phyloP scores from a whole-genome alignment of 2,113 vertebrate genomes.

The Probosciger aterrimus region DNA sequence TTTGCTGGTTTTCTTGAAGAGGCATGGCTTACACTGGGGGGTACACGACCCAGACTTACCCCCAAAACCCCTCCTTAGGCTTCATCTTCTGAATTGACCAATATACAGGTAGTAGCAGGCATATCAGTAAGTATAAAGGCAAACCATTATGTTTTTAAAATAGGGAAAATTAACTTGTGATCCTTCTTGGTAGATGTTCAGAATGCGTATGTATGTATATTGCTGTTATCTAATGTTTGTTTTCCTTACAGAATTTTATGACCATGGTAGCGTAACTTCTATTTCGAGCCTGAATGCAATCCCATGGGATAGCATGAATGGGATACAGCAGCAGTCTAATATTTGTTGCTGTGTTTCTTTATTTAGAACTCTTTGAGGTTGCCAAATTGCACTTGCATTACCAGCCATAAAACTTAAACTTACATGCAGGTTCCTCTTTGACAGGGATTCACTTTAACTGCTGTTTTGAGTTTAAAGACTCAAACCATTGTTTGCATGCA shows the following conservation, averaged over 20 bases:
- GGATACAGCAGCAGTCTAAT: not conserved
- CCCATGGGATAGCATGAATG: not conserved
- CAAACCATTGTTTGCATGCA: rapidly evolving
- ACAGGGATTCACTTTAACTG: not conserved
- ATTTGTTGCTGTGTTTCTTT: not conserved
- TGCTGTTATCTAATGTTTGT: not conserved
- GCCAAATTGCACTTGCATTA: not conserved
- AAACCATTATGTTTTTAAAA: not conserved
- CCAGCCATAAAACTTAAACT: not conserved
- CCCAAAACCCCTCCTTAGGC: not conserved
- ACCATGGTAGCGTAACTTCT: not conserved
- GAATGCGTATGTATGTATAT: not conserved
- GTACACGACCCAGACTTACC: not conserved
- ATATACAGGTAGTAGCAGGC: not conserved
- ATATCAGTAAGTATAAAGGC: not conserved
- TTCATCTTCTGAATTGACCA: not conserved
- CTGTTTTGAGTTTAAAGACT: not conserved
- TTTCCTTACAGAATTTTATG: not conserved
- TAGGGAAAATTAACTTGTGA: not conserved
- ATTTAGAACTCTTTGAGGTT: not conserved
- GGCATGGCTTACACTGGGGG: not conserved
- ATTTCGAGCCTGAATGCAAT: not conserved
- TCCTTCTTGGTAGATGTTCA: not conserved
- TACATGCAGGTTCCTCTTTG: not conserved
- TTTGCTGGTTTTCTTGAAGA: not conserved